These are phyloP conservation scores for Metopolophium dirhodum DNA, from an alignment of 1,140 invertebrate genomes.

Conservation along the genomic window DNA sequence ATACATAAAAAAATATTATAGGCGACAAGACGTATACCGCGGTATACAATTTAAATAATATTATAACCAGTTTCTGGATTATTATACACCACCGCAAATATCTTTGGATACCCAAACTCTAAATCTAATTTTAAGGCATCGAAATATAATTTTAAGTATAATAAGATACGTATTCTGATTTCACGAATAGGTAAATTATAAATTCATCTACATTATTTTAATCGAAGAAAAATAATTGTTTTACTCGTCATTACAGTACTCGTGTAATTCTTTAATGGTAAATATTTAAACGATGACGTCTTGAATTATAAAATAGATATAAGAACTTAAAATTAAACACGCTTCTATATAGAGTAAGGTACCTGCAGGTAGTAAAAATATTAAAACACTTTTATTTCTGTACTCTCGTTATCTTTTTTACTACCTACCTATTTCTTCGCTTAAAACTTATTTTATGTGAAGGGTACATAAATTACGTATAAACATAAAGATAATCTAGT, in stretches of 20 bases:
- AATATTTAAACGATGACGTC: not conserved
- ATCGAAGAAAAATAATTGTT: not conserved
- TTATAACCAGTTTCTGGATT: not conserved
- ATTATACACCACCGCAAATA: not conserved
- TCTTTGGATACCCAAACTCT: not conserved
- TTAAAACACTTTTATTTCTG: constrained; percentile 16
- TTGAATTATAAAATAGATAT: not conserved
- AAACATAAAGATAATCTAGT: not conserved
- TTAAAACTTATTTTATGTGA: not conserved
- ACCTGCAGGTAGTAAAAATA: not conserved
- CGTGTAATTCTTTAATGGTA: not conserved
- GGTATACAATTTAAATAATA: not conserved
- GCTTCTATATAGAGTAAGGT: not conserved
- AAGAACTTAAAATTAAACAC: not conserved
- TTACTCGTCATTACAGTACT: not conserved
- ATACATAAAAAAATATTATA: not conserved
- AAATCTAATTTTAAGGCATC: not conserved
- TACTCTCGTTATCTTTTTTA: constrained; percentile 33
- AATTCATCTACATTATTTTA: not conserved
- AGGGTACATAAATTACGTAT: constrained; percentile 3
- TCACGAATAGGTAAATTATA: not conserved
- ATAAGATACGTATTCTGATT: not conserved
- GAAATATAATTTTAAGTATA: not conserved
- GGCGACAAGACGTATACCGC: not conserved
- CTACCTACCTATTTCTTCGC: not conserved